phyloP scores from a whole-genome alignment of 2,113 vertebrate genomes.

The Corydoras sp. region DNA sequence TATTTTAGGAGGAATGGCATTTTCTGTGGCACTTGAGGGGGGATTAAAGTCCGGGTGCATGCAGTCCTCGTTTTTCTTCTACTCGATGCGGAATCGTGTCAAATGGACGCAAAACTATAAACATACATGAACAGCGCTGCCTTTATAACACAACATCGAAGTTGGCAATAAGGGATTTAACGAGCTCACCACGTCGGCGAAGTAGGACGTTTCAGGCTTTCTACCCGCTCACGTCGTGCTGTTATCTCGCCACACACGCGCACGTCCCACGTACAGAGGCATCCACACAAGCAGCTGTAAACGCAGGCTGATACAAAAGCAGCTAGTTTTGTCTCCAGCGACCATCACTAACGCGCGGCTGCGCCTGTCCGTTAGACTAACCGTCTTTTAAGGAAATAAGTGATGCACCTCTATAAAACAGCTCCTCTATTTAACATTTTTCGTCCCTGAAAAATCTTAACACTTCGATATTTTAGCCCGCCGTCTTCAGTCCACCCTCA shows the following conservation, averaged over 20 bases:
- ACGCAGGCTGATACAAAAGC: constrained; percentile 63
- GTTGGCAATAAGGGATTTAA: constrained; percentile 48
- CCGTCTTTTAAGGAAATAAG: constrained; percentile 20
- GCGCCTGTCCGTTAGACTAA: constrained; percentile 42
- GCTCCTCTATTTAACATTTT: constrained; percentile 33
- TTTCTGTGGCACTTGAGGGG: background rate
- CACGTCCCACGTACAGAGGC: constrained; percentile 51
- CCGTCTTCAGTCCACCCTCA: constrained; percentile 37
- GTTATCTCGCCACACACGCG: constrained; percentile 35
- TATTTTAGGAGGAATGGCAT: too few species aligned
- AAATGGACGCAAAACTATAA: constrained; percentile 50
- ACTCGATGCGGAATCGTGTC: constrained; percentile 37
- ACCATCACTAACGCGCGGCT: constrained; percentile 51
- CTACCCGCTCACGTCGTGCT: constrained; percentile 39
- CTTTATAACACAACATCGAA: constrained; percentile 51
- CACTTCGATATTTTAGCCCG: too few species aligned
- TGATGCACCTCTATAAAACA: constrained; percentile 25
- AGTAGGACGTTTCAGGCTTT: constrained; percentile 50
- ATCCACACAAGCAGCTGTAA: constrained; percentile 56
- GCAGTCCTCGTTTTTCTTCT: constrained; percentile 31
- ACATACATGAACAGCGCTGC: constrained; percentile 55
- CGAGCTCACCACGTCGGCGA: constrained; percentile 44
- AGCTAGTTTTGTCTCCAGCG: constrained; percentile 59
- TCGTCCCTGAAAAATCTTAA: too few species aligned
- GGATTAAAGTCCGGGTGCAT: background rate